Conservation (phyloP, 2,888 invertebrate genomes). For the Colostygia pectinataria region DNA sequence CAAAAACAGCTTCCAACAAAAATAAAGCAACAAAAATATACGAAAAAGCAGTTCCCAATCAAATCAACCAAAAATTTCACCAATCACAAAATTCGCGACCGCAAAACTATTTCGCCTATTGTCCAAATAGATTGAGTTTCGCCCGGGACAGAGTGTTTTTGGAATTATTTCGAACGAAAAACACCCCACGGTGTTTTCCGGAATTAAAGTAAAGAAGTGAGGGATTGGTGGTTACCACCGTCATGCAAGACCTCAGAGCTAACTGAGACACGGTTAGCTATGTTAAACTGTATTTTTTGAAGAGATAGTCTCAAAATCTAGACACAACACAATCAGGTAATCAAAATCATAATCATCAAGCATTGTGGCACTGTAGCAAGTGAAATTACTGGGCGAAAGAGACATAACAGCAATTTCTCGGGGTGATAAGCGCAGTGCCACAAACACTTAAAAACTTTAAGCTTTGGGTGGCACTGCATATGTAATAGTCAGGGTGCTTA, state of each 20-base stretch:
- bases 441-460: too few species aligned
- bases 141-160: constrained; percentile 19
- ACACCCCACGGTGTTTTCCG: constrained; percentile 16
- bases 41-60: constrained; percentile 15
- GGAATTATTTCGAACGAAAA: constrained; percentile 18
- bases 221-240: constrained; percentile 19
- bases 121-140: constrained; percentile 24
- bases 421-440: too few species aligned
- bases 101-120: constrained; percentile 23
- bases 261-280: constrained; percentile 14
- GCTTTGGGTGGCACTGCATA: too few species aligned
- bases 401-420: too few species aligned
- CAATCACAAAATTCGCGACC: constrained; percentile 20
- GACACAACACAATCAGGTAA: too few species aligned
- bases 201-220: constrained; percentile 20
- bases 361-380: too few species aligned
- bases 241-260: constrained; percentile 18
- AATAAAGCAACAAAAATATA: constrained; percentile 5
- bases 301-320: constrained; percentile 12
- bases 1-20: not conserved
- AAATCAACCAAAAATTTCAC: constrained; percentile 21
- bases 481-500: too few species aligned
- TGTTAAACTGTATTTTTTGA: not conserved
- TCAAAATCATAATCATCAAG: too few species aligned
- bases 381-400: too few species aligned